Evolutionary conservation across 92 coral and sea anemone species (phyloP).

Genomic region (Phenganax subtilis): DNA sequence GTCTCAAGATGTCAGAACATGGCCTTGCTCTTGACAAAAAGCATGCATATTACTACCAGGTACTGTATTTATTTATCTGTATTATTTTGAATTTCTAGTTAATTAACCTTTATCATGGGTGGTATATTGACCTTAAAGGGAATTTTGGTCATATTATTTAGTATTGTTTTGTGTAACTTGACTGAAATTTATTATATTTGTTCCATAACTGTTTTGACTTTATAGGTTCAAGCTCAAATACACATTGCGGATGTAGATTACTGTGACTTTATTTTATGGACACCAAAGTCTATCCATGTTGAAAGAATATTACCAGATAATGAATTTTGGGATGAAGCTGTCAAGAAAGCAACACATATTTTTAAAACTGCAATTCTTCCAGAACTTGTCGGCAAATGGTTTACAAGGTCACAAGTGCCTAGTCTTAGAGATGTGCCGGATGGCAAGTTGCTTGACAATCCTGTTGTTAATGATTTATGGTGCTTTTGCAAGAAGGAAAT

Average conservation of each 20-base stretch:
- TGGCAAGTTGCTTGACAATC: no score
- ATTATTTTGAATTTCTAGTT: no score
- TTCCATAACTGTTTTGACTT: no score
- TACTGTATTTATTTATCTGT: neutral
- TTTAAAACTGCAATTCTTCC: constrained; percentile 46
- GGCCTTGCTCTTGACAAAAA: neutral
- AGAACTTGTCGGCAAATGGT: constrained; percentile 51
- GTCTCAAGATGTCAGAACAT: neutral
- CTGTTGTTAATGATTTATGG: constrained; percentile 35
- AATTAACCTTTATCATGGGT: no score
- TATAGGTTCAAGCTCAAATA: constrained; percentile 30
- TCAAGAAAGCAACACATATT: constrained; percentile 36
- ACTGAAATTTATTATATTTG: no score
- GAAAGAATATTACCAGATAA: constrained; percentile 47
- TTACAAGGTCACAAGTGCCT: constrained; percentile 28
- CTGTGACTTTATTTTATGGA: constrained; percentile 57
- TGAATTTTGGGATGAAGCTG: constrained; percentile 41
- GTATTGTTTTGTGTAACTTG: no score
- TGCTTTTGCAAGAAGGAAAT: constrained; percentile 49
- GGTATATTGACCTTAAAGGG: no score
- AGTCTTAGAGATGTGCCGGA: neutral
- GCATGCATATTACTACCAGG: constrained; percentile 38
- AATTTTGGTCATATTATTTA: no score
- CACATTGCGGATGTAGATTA: constrained; percentile 30
- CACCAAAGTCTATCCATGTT: constrained; percentile 26